A percentile compares a stretch with the other conserved stretches of the same genome.
These are phyloP conservation scores for Hydropotes inermis DNA, from an alignment of 2,113 vertebrate species.

Conservation along the genomic window DNA sequence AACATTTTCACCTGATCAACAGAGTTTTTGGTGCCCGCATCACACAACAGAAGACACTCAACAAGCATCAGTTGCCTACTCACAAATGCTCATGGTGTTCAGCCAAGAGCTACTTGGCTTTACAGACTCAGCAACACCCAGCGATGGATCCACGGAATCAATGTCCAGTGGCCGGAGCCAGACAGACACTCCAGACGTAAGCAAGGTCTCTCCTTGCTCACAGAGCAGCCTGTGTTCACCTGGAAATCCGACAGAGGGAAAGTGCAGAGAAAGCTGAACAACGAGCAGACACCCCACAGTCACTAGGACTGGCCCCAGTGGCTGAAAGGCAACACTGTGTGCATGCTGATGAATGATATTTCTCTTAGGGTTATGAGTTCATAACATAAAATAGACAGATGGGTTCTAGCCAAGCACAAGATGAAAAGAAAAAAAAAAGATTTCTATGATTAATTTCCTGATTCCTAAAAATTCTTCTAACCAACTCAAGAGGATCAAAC, in stretches of 20 bases:
- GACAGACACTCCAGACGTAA: not conserved
- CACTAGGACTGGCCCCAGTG: not conserved
- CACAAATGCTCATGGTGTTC: not conserved
- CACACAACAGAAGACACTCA: not conserved
- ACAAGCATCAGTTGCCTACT: not conserved
- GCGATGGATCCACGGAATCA: not conserved
- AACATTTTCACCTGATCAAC: not conserved
- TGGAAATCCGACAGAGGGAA: not conserved
- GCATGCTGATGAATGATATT: not conserved
- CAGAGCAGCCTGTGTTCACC: not conserved
- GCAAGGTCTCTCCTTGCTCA: not conserved
- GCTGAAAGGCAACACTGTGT: not conserved
- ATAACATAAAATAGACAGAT: slow-evolving; percentile 9
- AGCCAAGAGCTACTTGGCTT: not conserved
- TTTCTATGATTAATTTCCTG: not conserved
- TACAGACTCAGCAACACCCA: not conserved
- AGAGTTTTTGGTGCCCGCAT: not conserved
- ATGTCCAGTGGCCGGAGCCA: not conserved
- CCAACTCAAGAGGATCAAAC: not conserved
- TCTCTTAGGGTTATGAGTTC: not conserved
- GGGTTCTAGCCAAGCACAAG: not conserved
- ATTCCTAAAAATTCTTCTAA: not conserved
- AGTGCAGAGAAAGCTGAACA: not conserved
- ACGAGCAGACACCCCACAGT: not conserved
- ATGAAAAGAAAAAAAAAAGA: too few species aligned